Evolutionary conservation across 2,797 vertebrate species (phyloP), one percentile per base, ranked within the genome.

Genomic region (Tolypeutes matacus): DNA sequence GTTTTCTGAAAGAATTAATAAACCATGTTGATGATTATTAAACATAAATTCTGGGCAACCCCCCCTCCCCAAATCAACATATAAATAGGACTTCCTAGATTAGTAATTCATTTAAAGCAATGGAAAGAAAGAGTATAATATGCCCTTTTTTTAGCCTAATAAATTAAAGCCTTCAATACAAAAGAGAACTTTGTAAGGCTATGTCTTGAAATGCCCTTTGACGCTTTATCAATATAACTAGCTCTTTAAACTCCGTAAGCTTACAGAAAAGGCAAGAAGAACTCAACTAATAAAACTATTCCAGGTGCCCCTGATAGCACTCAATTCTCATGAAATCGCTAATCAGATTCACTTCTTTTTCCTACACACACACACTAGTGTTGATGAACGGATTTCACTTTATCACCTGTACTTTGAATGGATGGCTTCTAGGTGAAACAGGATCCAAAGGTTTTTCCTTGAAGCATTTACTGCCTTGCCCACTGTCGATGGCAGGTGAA

Each of bases 161-260:
- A 92, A 49, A 86, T 96, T 65, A 2, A 23, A 64, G 89, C 69
- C 49, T 60, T 62, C 34, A 82, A 82, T n/a, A 82, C 49, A 31
- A 84, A 89, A 67, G 70, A 90, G 31, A 76, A 89, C 36, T 80
- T 96, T 56, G 56, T 29, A 84, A 51, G 64, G n/a, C 27, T 15
- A 31, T 80, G 84, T 90, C 85, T 84, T 86, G 36, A 93, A 89
- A 96, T 72, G 72, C n/a, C 83, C 95, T 51, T 20, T 92, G 77
- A 62, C 21, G 53, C 60, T 78, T 70, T 84, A 72, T 81, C n/a
- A 65, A 36, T 39, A 42, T 3, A 69, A 76, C 8, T 27, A 83
- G 21, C 64, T 64, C 94, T 92, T 58, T 89, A 80, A 81, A 89
- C 39, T 93, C 82, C 36, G 82, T 65, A 69, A 18, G 34, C 15